Conservation (phyloP, 2,113 vertebrate genomes). For the Felis chaus region DNA sequence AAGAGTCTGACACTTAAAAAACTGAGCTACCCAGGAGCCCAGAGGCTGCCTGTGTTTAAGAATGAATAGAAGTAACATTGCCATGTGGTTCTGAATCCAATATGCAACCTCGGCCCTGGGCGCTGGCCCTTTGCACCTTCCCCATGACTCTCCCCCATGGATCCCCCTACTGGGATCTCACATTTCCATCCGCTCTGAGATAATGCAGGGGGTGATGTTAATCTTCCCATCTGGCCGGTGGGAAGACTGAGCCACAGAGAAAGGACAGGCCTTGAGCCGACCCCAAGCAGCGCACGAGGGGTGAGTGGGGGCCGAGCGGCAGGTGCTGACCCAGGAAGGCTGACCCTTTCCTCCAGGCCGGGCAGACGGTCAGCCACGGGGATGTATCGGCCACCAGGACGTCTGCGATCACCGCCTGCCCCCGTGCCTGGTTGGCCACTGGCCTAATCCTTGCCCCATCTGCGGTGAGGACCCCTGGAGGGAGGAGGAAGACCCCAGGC, state of each 20-base stretch:
- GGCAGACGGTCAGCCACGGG: neutral
- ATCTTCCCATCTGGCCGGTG: neutral
- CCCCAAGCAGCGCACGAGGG: neutral
- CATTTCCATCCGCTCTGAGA: neutral
- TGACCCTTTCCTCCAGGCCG: neutral
- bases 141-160: accelerated
- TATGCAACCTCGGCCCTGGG: neutral
- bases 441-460: neutral
- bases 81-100: accelerated
- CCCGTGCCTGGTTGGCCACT: neutral
- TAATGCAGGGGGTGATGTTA: neutral
- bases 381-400: neutral
- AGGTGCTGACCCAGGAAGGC: neutral
- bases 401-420: accelerated
- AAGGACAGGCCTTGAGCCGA: neutral
- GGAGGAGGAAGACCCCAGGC: neutral
- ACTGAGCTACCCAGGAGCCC: no score
- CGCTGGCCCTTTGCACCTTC: neutral
- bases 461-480: accelerated
- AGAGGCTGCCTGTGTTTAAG: neutral
- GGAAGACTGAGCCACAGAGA: neutral
- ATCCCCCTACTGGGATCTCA: no score
- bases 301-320: neutral
- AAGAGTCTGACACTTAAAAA: no score
- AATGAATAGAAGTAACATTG: neutral